Conservation (phyloP, 2,113 vertebrate species). For the Paedocypris sp. region DNA sequence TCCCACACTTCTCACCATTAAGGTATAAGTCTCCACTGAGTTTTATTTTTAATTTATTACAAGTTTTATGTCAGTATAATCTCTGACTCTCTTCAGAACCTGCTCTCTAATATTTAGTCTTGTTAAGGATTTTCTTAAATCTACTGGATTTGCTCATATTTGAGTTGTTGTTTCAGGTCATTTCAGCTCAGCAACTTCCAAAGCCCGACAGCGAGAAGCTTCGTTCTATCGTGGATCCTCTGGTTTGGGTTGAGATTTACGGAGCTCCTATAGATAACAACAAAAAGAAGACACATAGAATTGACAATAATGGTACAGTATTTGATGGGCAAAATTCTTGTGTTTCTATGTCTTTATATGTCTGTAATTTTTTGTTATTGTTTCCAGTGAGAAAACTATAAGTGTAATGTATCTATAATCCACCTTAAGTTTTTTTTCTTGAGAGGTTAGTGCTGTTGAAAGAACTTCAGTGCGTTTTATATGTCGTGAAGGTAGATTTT, state of each 20-base stretch:
- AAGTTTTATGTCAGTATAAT: not conserved
- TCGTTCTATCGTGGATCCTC: slow-evolving; percentile 86
- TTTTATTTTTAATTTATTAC: too few species aligned
- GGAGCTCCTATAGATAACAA: slow-evolving; percentile 70
- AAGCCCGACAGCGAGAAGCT: slow-evolving; percentile 79
- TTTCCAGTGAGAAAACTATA: too few species aligned
- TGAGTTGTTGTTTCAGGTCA: slow-evolving; percentile 61
- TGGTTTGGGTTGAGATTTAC: slow-evolving; percentile 80
- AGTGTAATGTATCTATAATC: too few species aligned
- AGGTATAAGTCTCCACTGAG: slow-evolving; percentile 41
- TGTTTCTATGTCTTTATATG: not conserved
- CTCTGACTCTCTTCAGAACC: too few species aligned
- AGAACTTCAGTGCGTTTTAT: too few species aligned
- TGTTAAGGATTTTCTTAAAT: too few species aligned
- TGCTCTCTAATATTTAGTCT: too few species aligned
- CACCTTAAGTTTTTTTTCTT: too few species aligned
- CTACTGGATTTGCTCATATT: not conserved
- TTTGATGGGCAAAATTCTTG: not conserved
- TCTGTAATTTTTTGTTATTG: not conserved
- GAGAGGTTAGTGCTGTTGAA: too few species aligned
- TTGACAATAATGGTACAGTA: slow-evolving; percentile 79
- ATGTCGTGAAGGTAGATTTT: too few species aligned
- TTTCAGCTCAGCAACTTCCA: slow-evolving; percentile 91
- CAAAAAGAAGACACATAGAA: slow-evolving; percentile 70
- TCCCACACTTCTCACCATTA: slow-evolving; percentile 61